A percentile compares a stretch with the other conserved stretches of the same genome.
Conservation (phyloP, 2,113 vertebrate species). For the Rousettus leschenaultii region DNA sequence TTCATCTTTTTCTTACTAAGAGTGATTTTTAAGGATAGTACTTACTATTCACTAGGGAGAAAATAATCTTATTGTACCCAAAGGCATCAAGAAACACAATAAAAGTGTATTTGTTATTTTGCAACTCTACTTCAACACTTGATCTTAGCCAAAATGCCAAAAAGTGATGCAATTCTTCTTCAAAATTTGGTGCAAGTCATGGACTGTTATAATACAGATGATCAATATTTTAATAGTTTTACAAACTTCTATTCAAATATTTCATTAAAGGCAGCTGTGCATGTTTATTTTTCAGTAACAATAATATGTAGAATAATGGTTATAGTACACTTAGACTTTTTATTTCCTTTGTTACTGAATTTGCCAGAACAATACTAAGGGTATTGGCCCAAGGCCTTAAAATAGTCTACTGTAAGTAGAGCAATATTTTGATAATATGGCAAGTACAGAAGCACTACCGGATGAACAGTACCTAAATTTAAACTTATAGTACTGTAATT, state of each 20-base stretch:
- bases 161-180: not conserved
- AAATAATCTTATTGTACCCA: not conserved
- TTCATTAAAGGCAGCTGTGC: not conserved
- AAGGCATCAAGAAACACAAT: not conserved
- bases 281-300: not conserved
- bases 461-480: not conserved
- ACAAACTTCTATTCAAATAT: conserved; percentile 14
- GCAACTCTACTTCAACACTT: not conserved
- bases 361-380: not conserved
- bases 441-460: not conserved
- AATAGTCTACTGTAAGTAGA: not conserved
- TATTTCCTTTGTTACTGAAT: conserved; percentile 17
- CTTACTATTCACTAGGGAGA: not conserved
- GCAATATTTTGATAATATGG: not conserved
- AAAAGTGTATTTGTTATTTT: not conserved
- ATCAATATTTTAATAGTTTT: not conserved
- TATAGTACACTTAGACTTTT: not conserved
- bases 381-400: not conserved
- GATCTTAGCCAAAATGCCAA: too few relatives aligned
- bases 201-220: not conserved
- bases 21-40: not conserved
- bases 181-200: not conserved
- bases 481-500: not conserved
- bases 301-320: not conserved
- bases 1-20: not conserved